Evolutionary conservation across 2,113 vertebrate species (phyloP), one percentile per base, ranked within the genome.

Genomic region (Dinomys branickii): DNA sequence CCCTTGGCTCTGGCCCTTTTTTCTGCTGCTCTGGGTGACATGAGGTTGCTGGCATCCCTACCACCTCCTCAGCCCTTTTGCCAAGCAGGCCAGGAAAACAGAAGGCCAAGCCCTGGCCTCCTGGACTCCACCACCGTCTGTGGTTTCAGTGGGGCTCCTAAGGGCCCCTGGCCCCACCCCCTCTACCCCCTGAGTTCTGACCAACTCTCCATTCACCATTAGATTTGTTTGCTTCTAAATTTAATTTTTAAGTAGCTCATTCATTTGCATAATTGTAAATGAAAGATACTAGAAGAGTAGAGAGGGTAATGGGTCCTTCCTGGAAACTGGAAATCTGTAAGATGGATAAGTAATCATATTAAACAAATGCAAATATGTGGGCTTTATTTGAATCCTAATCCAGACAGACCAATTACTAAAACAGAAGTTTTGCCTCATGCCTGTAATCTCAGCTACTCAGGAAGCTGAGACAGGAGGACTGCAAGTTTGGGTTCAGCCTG

Each of bases 261-360:
- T 93, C 30, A 44, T 90, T 80, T 82, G 33, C 4, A 73, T 84
- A 41, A 84, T 84, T 82, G 19, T 71, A 88, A 91, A 93, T 52
- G 65, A 93, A 94, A 85, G 6, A 67, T 63, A 65, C 13, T 14
- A 75, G 87, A 84, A 67, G 58, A 24, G 3, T 81, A 38, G 50
- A 77, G 69, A 92, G 80, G 63, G 65, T 67, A 71, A 75, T 26
- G 16, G 13, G 26, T 50, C 30, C n/a, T 7, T 90, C 41, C 22
- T 82, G 85, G 88, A 90, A 81, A 63, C 35, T 73, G 88, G n/a
- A n/a, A 67, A 69, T 41, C 35, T 83, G 13, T 83, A 75, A 58
- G 38, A 24, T 44, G 77, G 44, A 86, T 41, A 14, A 86, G 58
- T 44, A 85, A 28, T 63, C 58, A 44, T 1, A 22, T 12, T 73